These are phyloP conservation scores for Coptodon rendalli DNA, from an alignment of 2,113 vertebrate species.

Conservation along the genomic window DNA sequence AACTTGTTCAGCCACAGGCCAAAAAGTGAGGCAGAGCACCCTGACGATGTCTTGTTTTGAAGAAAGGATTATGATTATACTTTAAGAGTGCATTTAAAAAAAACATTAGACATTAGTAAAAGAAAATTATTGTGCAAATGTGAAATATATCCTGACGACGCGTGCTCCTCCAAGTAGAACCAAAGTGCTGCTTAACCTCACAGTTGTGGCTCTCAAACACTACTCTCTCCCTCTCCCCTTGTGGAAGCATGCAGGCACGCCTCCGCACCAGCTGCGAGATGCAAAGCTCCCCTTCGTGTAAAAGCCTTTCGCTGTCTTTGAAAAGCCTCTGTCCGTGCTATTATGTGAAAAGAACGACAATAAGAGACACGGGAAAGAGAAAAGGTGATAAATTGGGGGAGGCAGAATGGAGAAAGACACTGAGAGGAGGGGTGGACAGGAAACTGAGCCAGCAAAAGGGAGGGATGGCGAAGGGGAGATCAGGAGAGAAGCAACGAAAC, in stretches of 20 bases:
- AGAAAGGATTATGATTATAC: not conserved
- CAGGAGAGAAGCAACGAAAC: not conserved
- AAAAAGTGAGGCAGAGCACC: not conserved
- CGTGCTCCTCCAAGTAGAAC: conserved; percentile 41
- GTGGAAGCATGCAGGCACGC: conserved; percentile 16
- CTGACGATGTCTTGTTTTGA: not conserved
- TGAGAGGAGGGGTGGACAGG: not conserved
- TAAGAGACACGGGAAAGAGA: not conserved
- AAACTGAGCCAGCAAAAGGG: not conserved
- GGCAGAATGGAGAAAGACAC: not conserved
- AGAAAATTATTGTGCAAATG: not conserved
- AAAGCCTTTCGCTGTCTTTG: conserved; percentile 67
- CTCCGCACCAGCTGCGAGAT: conserved; percentile 59
- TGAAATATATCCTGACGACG: not conserved
- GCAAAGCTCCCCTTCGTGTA: conserved; percentile 57
- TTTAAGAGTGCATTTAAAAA: not conserved
- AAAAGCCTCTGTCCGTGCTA: conserved; percentile 25
- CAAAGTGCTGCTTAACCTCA: conserved; percentile 55
- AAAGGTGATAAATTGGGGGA: not conserved
- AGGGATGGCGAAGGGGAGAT: not conserved
- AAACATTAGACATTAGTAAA: not conserved
- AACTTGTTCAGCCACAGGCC: conserved; percentile 18
- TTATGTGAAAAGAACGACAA: conserved; percentile 11
- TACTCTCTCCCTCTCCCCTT: conserved; percentile 14
- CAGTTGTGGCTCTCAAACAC: conserved; percentile 41